Percentiles rank a stretch among this genome's conserved stretches.
These are phyloP conservation scores for Octodon degus DNA, from an alignment of 2,113 vertebrate species.

Conservation along the genomic window DNA sequence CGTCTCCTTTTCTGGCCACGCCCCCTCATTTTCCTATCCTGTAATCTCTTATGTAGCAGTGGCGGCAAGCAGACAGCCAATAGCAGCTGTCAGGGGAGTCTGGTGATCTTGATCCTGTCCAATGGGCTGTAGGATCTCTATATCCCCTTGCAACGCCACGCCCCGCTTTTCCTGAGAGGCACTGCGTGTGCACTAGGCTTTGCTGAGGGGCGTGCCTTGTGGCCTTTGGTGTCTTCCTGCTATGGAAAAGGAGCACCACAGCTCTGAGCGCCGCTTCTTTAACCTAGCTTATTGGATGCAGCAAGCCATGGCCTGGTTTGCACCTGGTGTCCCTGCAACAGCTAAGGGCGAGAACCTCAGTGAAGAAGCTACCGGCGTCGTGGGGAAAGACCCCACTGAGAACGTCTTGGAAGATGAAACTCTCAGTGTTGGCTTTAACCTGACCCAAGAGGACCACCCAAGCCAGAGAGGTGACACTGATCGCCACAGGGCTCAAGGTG, in stretches of 20 bases:
- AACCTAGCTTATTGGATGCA: neutral
- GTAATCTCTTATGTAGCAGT: neutral
- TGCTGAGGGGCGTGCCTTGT: too few species aligned
- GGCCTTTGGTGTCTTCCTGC: accelerated
- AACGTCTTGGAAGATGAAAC: neutral
- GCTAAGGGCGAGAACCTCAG: neutral
- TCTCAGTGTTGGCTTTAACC: too few species aligned
- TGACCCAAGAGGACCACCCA: too few species aligned
- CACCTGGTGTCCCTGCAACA: too few species aligned
- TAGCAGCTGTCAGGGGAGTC: neutral
- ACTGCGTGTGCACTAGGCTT: neutral
- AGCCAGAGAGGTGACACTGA: neutral
- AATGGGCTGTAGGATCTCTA: neutral
- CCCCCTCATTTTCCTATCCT: neutral
- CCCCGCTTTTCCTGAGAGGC: neutral
- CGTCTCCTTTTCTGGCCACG: too few species aligned
- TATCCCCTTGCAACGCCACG: neutral
- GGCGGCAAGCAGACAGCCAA: neutral
- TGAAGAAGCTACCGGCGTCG: neutral
- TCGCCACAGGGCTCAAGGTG: accelerated
- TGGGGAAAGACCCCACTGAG: accelerated
- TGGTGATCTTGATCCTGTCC: neutral
- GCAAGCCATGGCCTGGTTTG: neutral
- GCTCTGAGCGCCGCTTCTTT: accelerated
- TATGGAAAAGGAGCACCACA: accelerated